A percentile compares a stretch with the other conserved stretches of the same genome.
These are phyloP conservation scores for Sepiola atlantica DNA, from an alignment of 2,888 invertebrate genomes.

Conservation along the genomic window DNA sequence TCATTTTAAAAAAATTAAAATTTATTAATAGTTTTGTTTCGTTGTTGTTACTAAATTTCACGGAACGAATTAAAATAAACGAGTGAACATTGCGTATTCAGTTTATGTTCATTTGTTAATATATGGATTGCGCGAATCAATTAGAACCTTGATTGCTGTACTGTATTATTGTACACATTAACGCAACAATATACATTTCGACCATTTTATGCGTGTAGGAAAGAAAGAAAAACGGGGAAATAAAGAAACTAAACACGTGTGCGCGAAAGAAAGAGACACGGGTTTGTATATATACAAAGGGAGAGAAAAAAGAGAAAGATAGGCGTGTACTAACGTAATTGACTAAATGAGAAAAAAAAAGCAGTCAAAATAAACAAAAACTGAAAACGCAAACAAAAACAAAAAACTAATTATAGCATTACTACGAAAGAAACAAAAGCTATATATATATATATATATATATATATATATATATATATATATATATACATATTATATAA, in stretches of 20 bases:
- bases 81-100: not conserved
- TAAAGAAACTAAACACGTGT: conserved; percentile 16
- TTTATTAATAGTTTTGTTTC: too few relatives aligned
- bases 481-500: too few relatives aligned
- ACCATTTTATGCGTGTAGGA: not conserved
- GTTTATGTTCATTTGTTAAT: not conserved
- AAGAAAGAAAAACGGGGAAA: not conserved
- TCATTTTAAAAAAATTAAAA: too few relatives aligned
- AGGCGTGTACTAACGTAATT: not conserved
- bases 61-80: not conserved
- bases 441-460: too few relatives aligned
- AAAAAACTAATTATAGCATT: not conserved
- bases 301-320: not conserved
- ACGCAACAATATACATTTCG: not conserved
- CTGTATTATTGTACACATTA: not conserved
- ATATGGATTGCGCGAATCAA: not conserved
- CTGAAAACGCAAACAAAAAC: not conserved
- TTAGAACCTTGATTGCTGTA: not conserved
- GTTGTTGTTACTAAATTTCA: too few relatives aligned
- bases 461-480: too few relatives aligned
- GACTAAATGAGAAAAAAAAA: not conserved
- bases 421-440: too few relatives aligned
- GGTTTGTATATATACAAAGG: not conserved
- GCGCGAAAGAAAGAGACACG: not conserved
- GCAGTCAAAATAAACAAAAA: not conserved